Base-by-base conservation (phyloP, 2,888 invertebrate species). In the Watsonalla cultraria region DNA sequence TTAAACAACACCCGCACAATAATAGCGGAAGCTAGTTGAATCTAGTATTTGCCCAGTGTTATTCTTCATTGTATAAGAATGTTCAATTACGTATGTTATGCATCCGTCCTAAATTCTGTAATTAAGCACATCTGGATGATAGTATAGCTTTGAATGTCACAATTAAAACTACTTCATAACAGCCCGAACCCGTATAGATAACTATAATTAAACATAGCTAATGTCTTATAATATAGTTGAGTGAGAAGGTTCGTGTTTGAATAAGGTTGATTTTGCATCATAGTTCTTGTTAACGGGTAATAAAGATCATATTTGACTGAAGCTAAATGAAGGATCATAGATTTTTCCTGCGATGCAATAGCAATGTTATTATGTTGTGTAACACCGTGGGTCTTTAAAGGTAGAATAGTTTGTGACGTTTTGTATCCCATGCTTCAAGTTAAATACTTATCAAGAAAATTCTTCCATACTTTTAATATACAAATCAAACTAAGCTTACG, bases 341-440 rank as follows among this genome's bases (percentile, higher is more conserved):
- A 24, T 24, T 24, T 24, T 24, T 24, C 24, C 24, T 24, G 5
- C 42, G 11, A 42, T 42, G 42, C 42, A 42, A 42, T 11, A 42
- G 11, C 42, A 11, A 42, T 11, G 59, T 63, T 54, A 54, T 59
- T 48, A 58, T 57, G 54, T 54, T 59, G 53, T 61, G 58, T 61
- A 56, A 61, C 61, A 61, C 62, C 47, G 53, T 67, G 63, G 51
- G 60, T 65, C 59, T 51, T 47, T 14, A 50, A 34, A 57, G 58
- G 54, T 24, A 55, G 56, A 60, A 68, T 64, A 72, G 74, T 75
- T 75, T 74, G 72, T 74, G 74, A 74, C 58, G 59, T 61, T 48
- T 42, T 58, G n/a, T 58, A 64, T 68, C 61, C 64, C 58, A 69
- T 73, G 69, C 76, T 76, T 76, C 74, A 69, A 11, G 42, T 42